A percentile compares a stretch with the other conserved stretches of the same genome.
Evolutionary conservation across 2,113 vertebrate species (phyloP).

Genomic region (Lanius collurio): DNA sequence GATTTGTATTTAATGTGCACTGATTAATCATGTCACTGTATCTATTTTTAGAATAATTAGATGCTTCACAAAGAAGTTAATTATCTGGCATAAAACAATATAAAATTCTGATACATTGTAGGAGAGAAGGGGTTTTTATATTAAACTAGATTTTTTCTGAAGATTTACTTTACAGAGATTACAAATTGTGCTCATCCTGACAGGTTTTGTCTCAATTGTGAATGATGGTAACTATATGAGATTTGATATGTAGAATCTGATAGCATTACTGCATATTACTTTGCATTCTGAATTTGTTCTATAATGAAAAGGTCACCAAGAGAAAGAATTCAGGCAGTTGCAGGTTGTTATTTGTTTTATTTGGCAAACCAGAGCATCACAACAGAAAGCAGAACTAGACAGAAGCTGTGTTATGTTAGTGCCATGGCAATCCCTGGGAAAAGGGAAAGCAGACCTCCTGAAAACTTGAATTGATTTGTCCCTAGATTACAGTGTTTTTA

Average conservation of each 20-base stretch:
- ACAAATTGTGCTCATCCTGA: neutral
- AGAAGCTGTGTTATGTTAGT: neutral
- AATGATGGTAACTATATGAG: neutral
- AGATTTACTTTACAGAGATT: neutral
- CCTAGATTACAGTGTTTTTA: neutral
- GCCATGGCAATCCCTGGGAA: neutral
- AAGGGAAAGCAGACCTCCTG: neutral
- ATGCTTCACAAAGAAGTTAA: neutral
- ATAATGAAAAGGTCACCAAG: neutral
- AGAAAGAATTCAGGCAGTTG: neutral
- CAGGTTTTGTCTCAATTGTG: neutral
- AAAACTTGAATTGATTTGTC: neutral
- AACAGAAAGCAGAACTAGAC: neutral
- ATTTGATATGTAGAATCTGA: neutral
- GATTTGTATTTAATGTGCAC: neutral
- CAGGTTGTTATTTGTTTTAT: neutral
- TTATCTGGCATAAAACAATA: neutral
- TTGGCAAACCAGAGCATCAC: neutral
- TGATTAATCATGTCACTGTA: neutral
- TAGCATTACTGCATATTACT: neutral
- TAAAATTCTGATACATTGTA: neutral
- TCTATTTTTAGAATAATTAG: neutral
- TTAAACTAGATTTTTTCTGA: neutral
- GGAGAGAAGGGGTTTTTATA: neutral
- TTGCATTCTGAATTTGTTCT: neutral